These are phyloP conservation scores for Lynx canadensis DNA, from an alignment of 2,113 vertebrate genomes.

Conservation along the genomic window DNA sequence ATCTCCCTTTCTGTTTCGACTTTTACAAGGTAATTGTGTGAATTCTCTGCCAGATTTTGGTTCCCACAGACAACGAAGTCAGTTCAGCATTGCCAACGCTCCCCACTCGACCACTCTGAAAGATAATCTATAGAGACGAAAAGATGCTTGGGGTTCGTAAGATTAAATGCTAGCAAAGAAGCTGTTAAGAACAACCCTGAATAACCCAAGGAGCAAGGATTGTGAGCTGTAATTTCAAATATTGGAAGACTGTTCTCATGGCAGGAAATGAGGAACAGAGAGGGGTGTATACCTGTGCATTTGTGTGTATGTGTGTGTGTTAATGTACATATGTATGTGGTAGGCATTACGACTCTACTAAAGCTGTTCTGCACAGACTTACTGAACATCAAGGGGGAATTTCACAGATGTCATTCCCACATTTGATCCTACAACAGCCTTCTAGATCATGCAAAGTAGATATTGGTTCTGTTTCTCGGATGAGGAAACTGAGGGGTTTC, in stretches of 20 bases:
- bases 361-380: not conserved
- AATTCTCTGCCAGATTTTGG: slow-evolving; percentile 21
- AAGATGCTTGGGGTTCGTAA: not conserved
- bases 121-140: not conserved
- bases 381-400: not conserved
- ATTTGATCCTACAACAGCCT: not conserved
- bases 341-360: not conserved
- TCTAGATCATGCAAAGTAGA: not conserved
- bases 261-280: not conserved
- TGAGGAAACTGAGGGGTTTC: not conserved
- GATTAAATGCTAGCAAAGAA: not conserved
- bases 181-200: not conserved
- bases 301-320: no score
- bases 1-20: not conserved
- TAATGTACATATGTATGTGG: not conserved
- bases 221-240: not conserved
- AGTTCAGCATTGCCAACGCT: not conserved
- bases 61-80: not conserved
- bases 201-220: not conserved
- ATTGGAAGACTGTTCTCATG: not conserved
- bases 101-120: not conserved
- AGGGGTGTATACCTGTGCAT: not conserved
- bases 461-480: not conserved
- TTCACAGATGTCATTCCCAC: not conserved
- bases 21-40: slow-evolving; percentile 1